These are phyloP conservation scores for Chaetorhynchus papuensis DNA, from an alignment of 2,113 vertebrate genomes.

Conservation along the genomic window DNA sequence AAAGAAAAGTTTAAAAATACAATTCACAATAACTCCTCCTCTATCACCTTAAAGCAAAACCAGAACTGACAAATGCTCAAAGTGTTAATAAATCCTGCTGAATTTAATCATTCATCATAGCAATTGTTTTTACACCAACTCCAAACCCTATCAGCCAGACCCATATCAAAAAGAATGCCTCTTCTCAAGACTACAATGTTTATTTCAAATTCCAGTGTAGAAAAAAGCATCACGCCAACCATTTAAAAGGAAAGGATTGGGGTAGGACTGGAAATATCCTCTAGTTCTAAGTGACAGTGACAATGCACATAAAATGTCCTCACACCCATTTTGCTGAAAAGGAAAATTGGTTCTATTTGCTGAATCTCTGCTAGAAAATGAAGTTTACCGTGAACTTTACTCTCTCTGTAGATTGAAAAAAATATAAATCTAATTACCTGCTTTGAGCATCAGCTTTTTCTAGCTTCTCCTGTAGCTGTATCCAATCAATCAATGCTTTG, in stretches of 20 bases:
- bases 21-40: not conserved
- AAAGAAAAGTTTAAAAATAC: not conserved
- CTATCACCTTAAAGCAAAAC: not conserved
- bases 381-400: not conserved
- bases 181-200: not conserved
- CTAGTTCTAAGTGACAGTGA: not conserved
- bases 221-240: not conserved
- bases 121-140: not conserved
- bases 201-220: not conserved
- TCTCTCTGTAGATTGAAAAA: not conserved
- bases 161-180: not conserved
- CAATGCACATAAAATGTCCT: not conserved
- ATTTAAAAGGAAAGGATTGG: not conserved
- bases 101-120: not conserved
- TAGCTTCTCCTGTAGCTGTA: slow-evolving; percentile 97
- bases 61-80: not conserved
- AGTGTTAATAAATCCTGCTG: not conserved
- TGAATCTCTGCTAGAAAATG: not conserved
- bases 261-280: not conserved
- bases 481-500: slow-evolving; percentile 98
- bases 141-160: not conserved
- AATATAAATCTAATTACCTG: slow-evolving; percentile 76
- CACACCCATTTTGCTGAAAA: not conserved
- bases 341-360: not conserved
- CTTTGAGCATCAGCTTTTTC: slow-evolving; percentile 98